Percentiles rank a stretch among this genome's conserved stretches.
Evolutionary conservation across 2,113 vertebrate genomes (phyloP).

Genomic region (Haplochromis burtoni): DNA sequence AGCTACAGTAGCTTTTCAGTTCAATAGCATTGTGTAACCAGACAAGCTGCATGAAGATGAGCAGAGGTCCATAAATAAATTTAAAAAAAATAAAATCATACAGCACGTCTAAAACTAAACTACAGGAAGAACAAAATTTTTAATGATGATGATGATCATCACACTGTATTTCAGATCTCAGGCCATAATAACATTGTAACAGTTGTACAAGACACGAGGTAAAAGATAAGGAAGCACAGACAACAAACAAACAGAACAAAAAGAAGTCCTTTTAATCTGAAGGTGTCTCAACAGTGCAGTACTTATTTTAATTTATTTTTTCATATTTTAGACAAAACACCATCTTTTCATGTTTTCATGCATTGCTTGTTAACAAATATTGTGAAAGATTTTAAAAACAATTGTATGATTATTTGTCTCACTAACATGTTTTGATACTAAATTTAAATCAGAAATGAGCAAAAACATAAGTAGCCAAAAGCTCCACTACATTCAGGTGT

Average conservation of each 20-base stretch:
- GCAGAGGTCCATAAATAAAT: background rate
- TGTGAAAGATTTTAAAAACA: rapidly evolving
- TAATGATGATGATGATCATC: background rate
- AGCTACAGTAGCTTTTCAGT: background rate
- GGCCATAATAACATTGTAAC: background rate
- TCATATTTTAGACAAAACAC: background rate
- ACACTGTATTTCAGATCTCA: background rate
- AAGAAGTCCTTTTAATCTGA: background rate
- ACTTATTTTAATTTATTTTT: background rate
- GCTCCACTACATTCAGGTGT: background rate
- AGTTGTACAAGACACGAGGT: background rate
- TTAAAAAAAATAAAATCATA: background rate
- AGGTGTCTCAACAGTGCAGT: background rate
- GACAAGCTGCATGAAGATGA: background rate
- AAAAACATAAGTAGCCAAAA: background rate
- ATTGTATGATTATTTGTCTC: background rate
- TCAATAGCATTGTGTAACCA: conserved; percentile 23
- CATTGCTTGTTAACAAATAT: background rate
- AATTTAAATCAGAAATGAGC: background rate
- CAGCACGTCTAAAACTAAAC: background rate
- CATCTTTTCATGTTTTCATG: background rate
- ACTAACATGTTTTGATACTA: background rate
- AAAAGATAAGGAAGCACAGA: background rate
- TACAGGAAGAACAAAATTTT: background rate
- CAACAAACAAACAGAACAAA: background rate